These are phyloP conservation scores for Porites lobata DNA, from an alignment of 92 coral and sea anemone species.

Conservation along the genomic window DNA sequence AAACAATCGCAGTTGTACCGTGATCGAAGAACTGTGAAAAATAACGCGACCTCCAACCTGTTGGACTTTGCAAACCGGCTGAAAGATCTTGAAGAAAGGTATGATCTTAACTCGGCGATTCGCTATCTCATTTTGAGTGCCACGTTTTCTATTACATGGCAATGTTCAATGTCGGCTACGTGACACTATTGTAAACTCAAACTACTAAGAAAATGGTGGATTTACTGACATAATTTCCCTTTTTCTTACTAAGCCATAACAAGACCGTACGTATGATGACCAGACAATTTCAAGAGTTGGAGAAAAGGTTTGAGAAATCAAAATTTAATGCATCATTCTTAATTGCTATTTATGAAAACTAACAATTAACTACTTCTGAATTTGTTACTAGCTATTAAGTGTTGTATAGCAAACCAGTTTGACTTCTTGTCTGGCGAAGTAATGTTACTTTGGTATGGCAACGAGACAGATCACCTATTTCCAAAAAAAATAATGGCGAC, in stretches of 20 bases:
- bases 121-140: too few species aligned
- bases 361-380: neutral
- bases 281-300: neutral
- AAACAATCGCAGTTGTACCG: neutral
- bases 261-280: neutral
- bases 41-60: neutral
- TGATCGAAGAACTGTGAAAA: neutral
- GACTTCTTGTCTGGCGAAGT: too few species aligned
- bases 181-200: neutral
- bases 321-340: neutral
- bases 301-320: neutral
- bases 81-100: conserved; percentile 8
- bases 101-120: neutral
- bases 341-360: too few species aligned
- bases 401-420: too few species aligned
- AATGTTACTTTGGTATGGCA: too few species aligned
- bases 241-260: neutral
- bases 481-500: too few species aligned
- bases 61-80: neutral
- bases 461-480: too few species aligned
- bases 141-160: too few species aligned
- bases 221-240: neutral
- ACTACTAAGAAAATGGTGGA: neutral
- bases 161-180: neutral
- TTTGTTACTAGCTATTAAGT: too few species aligned